These are phyloP conservation scores for Paratilapia polleni DNA, from an alignment of 2,113 vertebrate genomes.

Conservation along the genomic window DNA sequence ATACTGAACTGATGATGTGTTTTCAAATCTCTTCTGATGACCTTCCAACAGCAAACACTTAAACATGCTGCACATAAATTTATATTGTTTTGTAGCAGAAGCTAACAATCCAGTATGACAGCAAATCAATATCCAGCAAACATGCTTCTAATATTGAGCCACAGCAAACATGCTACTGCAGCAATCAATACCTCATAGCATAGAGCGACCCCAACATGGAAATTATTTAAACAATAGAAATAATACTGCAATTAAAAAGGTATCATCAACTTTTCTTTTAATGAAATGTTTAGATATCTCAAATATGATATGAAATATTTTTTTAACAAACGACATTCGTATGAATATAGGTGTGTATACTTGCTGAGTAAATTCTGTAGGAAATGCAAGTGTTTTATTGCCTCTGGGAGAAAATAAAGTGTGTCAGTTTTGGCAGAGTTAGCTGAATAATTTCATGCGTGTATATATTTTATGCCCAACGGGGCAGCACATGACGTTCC, in stretches of 20 bases:
- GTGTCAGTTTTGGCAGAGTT: conserved; percentile 13
- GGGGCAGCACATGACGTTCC: conserved; percentile 19
- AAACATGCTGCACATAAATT: background rate
- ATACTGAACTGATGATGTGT: background rate
- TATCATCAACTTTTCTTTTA: background rate
- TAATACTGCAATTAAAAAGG: background rate
- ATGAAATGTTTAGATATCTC: background rate
- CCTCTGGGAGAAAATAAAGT: background rate
- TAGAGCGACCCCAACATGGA: background rate
- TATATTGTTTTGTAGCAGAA: conserved; percentile 6
- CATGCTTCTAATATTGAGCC: conserved; percentile 3
- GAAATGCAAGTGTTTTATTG: conserved; percentile 31
- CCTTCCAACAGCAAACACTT: background rate
- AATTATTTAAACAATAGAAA: background rate
- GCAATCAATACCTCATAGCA: background rate
- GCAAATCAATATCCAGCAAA: conserved; percentile 44
- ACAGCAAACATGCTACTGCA: background rate
- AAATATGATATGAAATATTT: background rate
- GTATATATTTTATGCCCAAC: conserved; percentile 34
- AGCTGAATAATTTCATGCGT: conserved; percentile 42
- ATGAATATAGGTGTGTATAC: background rate
- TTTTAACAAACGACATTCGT: background rate
- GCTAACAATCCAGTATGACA: conserved; percentile 12
- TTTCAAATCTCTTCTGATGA: conserved; percentile 1
- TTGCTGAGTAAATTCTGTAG: conserved; percentile 40